Evolutionary conservation across 2,113 vertebrate genomes (phyloP), one percentile per base, ranked within the genome.

Genomic region (Todiramphus saurophagus): DNA sequence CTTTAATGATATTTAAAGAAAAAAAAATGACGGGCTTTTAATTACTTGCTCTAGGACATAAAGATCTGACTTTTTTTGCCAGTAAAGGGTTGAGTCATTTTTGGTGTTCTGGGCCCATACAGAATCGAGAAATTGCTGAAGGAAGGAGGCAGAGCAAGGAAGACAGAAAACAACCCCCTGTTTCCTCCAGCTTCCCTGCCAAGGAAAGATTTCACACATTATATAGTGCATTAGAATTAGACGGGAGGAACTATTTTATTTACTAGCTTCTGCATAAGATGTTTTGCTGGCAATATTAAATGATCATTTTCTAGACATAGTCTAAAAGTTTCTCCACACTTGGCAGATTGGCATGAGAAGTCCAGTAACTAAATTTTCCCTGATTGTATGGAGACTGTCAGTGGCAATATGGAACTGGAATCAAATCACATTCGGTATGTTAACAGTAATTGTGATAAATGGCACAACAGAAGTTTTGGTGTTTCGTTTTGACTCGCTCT

Each of bases 291-390:
- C 58, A 89, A 5, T 46, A 76, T 87, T 82, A 82, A 84, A 91
- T 69, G 66, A 60, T 75, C 28, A 91, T 83, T 83, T 89, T 66
- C 77, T 70, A 87, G 77, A 79, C 58, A 25, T 2, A 79, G 41
- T 13, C 73, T 87, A 21, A 53, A 96, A 92, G 62, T 94, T 92
- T 76, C 50, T 72, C 13, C 6, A 13, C 28, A 5, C 77, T 69
- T 31, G 50, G 35, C 23, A 73, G 82, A 78, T 5, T 81, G 88
- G 27, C 60, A 76, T 76, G 91, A 95, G 91, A 92, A 97, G 92
- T 85, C 58, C 30, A 89, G 70, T 87, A 96, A 92, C 74, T 95
- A 78, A 76, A 76, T 94, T 96, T 94, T 86, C 70, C 8, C 70
- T 66, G 88, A 87, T 83, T 94, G 92, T 81, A 83, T 92, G 83